phyloP scores from a whole-genome alignment of 2,113 vertebrate genomes.

The Zosterops japonicus region DNA sequence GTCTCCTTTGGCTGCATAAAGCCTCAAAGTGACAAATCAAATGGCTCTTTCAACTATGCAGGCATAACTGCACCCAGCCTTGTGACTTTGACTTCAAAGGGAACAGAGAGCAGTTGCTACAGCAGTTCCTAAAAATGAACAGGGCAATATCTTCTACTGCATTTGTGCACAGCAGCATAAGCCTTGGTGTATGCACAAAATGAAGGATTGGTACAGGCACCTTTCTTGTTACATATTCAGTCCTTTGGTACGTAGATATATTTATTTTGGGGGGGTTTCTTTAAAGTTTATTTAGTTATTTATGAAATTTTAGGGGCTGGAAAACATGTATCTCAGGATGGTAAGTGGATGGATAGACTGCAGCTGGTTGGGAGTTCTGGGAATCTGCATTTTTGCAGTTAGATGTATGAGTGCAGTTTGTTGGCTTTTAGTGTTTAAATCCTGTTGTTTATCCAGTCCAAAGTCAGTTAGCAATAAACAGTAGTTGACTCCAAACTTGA shows the following conservation, averaged over 20 bases:
- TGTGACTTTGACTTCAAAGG: neutral
- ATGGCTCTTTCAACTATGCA: neutral
- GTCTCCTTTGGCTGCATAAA: neutral
- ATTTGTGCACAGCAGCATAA: neutral
- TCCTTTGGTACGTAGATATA: neutral
- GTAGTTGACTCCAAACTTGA: neutral
- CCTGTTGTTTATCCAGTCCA: neutral
- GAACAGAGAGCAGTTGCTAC: neutral
- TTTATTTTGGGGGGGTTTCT: neutral
- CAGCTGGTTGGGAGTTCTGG: neutral
- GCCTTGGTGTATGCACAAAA: neutral
- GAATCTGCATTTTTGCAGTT: neutral
- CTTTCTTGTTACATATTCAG: neutral
- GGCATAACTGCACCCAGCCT: neutral
- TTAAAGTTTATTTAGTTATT: neutral
- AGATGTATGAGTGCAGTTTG: neutral
- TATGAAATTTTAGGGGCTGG: neutral
- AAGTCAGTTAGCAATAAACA: neutral
- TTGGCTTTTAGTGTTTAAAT: neutral
- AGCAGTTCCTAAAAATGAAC: neutral
- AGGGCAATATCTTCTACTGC: neutral
- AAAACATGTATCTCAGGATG: neutral
- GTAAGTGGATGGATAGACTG: neutral
- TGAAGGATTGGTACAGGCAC: neutral
- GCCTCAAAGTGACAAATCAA: neutral